Evolutionary conservation across 1,140 invertebrate genomes (phyloP).

Genomic region (Aethina tumida): DNA sequence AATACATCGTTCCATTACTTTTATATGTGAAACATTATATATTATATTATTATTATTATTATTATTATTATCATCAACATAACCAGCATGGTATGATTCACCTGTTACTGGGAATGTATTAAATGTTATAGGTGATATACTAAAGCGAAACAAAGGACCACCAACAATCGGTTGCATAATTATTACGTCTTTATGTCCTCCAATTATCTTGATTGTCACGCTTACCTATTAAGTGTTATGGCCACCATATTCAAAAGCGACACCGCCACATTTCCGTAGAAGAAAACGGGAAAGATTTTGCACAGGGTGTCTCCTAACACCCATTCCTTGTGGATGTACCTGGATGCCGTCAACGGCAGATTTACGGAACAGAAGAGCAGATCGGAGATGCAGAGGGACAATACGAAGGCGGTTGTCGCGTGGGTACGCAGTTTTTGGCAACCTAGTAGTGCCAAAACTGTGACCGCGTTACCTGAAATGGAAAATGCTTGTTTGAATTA

Average conservation of each 20-base stretch:
- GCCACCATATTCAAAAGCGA: slow-evolving; percentile 82
- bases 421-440: slow-evolving; percentile 67
- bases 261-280: slow-evolving; percentile 82
- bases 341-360: slow-evolving; percentile 70
- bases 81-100: too few relatives aligned
- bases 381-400: slow-evolving; percentile 77
- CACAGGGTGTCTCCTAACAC: slow-evolving; percentile 68
- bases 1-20: too few relatives aligned
- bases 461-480: slow-evolving; percentile 68
- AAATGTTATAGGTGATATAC: too few relatives aligned
- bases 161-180: too few relatives aligned
- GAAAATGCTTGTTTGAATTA: slow-evolving; percentile 5
- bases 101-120: too few relatives aligned
- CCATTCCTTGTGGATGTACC: slow-evolving; percentile 75
- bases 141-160: too few relatives aligned
- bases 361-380: slow-evolving; percentile 76
- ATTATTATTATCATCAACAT: too few relatives aligned
- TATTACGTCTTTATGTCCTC: too few relatives aligned
- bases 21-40: too few relatives aligned
- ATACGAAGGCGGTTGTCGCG: slow-evolving; percentile 79
- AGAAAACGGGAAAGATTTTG: slow-evolving; percentile 77
- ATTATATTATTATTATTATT: too few relatives aligned
- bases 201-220: too few relatives aligned
- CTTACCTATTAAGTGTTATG: slow-evolving; percentile 79
- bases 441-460: slow-evolving; percentile 62